Conservation (phyloP, 2,888 invertebrate genomes). For the Drosophila kuntzei region DNA sequence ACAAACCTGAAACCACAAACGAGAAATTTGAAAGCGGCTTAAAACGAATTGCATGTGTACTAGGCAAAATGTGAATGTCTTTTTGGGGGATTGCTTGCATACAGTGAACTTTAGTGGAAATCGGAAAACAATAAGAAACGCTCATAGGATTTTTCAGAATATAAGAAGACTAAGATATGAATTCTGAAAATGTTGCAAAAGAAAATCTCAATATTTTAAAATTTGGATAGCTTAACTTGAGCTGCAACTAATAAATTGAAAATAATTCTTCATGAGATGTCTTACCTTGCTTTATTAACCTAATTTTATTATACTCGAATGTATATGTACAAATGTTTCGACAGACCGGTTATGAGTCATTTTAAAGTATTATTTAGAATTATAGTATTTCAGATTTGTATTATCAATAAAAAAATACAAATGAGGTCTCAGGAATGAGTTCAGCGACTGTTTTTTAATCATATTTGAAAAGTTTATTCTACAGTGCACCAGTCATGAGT, state of each 20-base stretch:
- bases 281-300: not conserved
- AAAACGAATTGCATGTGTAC: conserved; percentile 48
- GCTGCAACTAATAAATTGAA: not conserved
- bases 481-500: too few relatives aligned
- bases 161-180: not conserved
- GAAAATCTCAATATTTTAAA: not conserved
- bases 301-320: not conserved
- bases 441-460: too few relatives aligned
- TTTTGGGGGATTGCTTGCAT: conserved; percentile 1
- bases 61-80: conserved; percentile 34
- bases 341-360: not conserved
- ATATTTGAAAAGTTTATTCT: too few relatives aligned
- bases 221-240: not conserved
- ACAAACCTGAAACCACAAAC: conserved; percentile 19
- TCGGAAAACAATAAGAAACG: conserved; percentile 10
- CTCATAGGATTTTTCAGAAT: conserved; percentile 24
- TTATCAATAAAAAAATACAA: too few relatives aligned
- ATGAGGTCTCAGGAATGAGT: too few relatives aligned
- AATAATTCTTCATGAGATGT: not conserved
- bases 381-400: not conserved
- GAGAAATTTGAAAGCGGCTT: conserved; percentile 55
- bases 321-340: not conserved
- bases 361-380: not conserved
- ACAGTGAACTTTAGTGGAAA: conserved; percentile 14
- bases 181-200: too few relatives aligned